Evolutionary conservation across 2,797 vertebrate species (phyloP).

Genomic region (Vipera ursinii): DNA sequence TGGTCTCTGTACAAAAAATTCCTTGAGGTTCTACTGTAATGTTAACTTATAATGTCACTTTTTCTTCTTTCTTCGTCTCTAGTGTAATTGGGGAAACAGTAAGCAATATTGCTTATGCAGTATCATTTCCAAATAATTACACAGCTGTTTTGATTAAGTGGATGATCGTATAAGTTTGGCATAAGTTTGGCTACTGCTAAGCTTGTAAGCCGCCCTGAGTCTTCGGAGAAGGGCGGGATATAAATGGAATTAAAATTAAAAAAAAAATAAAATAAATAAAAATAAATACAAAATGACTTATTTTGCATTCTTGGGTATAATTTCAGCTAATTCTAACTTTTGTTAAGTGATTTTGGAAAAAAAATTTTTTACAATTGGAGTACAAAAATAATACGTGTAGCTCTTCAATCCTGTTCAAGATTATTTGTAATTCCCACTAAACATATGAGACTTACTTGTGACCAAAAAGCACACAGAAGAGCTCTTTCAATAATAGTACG

Average conservation of each 20-base stretch:
- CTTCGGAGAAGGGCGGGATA: no score
- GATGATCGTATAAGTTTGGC: neutral
- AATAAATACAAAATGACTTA: neutral
- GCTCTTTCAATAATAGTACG: neutral
- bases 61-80: neutral
- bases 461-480: neutral
- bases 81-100: neutral
- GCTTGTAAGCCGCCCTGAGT: no score
- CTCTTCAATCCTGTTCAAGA: neutral
- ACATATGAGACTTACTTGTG: neutral
- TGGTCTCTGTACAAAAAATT: neutral
- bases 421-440: neutral
- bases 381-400: neutral
- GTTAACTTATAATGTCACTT: neutral
- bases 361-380: slow-evolving; percentile 15
- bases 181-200: no score
- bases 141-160: neutral
- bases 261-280: no score
- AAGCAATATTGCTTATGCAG: neutral
- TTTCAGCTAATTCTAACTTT: neutral
- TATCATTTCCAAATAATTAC: neutral
- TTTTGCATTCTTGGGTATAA: neutral
- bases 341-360: neutral
- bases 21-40: neutral
- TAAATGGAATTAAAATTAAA: no score